Evolutionary conservation across 2,888 invertebrate genomes (phyloP), one percentile per base, ranked within the genome.

Genomic region (Lymantria monacha): DNA sequence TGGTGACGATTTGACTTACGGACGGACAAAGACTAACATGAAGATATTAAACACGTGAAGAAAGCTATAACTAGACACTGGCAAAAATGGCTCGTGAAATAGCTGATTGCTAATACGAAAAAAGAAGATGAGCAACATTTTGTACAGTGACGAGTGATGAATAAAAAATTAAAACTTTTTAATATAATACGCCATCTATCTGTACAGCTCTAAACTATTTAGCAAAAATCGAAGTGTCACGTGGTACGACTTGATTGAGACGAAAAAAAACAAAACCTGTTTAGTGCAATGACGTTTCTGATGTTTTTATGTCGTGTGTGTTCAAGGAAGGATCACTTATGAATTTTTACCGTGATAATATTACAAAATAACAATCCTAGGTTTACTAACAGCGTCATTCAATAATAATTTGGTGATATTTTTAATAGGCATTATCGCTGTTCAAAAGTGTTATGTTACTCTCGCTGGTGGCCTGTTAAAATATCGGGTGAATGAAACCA

Each of bases 201-300:
- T 64, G 30, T 42, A 42, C 38, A n/a, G 8, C 0, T 13, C 8
- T 38, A 70, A 63, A 86, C 79, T 73, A 56, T 57, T 47, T 68
- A 9, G 48, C 42, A 40, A 55, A 55, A 69, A 74, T 79, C 79
- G 68, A 86, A 85, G 38, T 14, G 54, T 73, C 84, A 84, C 83
- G 82, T 81, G 81, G 81, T 77, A 52, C 47, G 63, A 55, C 59
- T 55, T 55, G 54, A 59, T 61, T 65, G 69, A 66, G 66, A 14
- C 14, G 15, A 77, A 83, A 51, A 80, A 84, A 81, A 81, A 74
- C 70, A 73, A 79, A 88, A 87, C 87, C 87, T 81, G 86, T 65
- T 86, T 85, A 77, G 78, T 80, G 59, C 69, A 74, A 72, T 90
- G 89, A 87, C 88, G 87, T 86, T 75, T 77, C 50, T 65, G 61